Conservation (phyloP, 1,140 invertebrate species). For the Panonychus citri region DNA sequence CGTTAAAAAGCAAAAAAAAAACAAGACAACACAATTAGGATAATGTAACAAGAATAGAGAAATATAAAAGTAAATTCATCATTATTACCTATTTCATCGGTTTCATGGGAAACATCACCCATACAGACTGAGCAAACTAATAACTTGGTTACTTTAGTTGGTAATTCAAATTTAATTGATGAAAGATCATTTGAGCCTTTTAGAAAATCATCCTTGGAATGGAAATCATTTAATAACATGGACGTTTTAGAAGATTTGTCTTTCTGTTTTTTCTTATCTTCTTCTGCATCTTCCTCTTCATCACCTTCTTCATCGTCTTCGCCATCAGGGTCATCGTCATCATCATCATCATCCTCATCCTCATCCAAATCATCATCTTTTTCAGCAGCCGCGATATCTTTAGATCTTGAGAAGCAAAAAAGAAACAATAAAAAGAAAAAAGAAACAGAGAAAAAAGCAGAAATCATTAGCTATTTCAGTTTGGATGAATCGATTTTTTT, state of each 20-base stretch:
- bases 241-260: no score
- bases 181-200: neutral
- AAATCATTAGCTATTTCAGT: no score
- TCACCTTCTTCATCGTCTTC: conserved; percentile 11
- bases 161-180: conserved; percentile 5
- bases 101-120: conserved; percentile 53
- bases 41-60: neutral
- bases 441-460: no score
- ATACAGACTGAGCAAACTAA: conserved; percentile 78
- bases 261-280: conserved; percentile 14
- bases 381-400: conserved; percentile 16
- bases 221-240: no score
- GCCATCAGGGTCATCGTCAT: conserved; percentile 6
- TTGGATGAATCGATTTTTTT: no score
- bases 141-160: conserved; percentile 21
- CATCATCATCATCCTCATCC: conserved; percentile 15
- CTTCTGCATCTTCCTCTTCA: conserved; percentile 18
- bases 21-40: neutral
- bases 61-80: no score
- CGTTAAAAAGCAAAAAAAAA: neutral
- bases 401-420: conserved; percentile 4
- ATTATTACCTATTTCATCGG: conserved; percentile 50
- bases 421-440: no score
- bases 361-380: conserved; percentile 15
- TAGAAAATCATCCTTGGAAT: neutral